Evolutionary conservation across 2,113 vertebrate species (phyloP), one percentile per base, ranked within the genome.

Genomic region (Rissa tridactyla): DNA sequence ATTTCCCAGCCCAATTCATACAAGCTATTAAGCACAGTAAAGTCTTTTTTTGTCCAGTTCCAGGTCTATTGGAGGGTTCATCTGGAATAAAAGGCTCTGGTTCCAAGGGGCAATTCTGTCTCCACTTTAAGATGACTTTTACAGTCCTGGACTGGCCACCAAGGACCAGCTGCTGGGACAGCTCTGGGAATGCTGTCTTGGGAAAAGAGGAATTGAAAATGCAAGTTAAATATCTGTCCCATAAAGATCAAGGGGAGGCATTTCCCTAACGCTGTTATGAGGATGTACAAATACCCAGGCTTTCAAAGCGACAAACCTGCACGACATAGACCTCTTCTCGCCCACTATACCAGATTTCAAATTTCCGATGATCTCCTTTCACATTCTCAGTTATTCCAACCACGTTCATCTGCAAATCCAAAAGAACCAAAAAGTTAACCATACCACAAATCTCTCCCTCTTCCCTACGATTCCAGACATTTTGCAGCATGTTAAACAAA

Each of bases 261-360:
- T 57, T 86, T 86, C 22, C 76, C 58, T 29, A 80, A 42, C 34
- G 2, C 9, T 47, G 32, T 7, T 60, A 7, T 2, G 29, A 51
- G 62, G 49, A 42, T 5, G 21, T 23, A 47, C 54, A 77, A 51
- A 73, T 0, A 38, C 1, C n/a, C 70, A 38, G 16, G 18, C 27
- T n/a, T 61, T 26, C 62, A 62, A 65, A 86, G 87, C 32, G 9
- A 94, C 98, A 92, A 57, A 99, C 99, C 99, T 99, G 99, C 72
- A 99, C 97, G 55, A 99, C 98, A 4, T 99, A 99, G 65, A 99
- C 98, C 94, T 99, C 99, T 91, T 99, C 99, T 91, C 99, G 98
- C n/a, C 98, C 99, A 13, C 98, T 99, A 93, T 99, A 99, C 99
- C 99, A 99, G 98, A 99, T 99, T 97, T 99, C 99, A 98, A 99